Conservation (phyloP, 2,797 vertebrate genomes). For the Florisuga fusca region DNA sequence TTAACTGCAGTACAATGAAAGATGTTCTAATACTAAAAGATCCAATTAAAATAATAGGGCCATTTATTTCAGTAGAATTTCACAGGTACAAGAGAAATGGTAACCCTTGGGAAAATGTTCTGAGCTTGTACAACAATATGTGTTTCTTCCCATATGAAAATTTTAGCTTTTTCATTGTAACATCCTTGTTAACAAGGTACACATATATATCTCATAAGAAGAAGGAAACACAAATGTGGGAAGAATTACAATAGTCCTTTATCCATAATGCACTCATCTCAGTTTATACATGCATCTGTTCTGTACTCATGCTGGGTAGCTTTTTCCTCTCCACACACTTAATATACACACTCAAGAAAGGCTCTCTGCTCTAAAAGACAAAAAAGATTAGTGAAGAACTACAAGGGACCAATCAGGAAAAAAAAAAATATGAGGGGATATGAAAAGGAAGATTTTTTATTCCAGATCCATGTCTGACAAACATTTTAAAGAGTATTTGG, state of each 20-base stretch:
- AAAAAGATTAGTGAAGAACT: neutral
- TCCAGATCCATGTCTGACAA: neutral
- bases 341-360: neutral
- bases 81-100: slow-evolving; percentile 59
- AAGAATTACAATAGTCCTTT: slow-evolving; percentile 58
- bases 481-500: neutral
- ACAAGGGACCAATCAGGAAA: neutral
- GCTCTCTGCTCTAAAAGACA: neutral
- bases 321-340: neutral
- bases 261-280: slow-evolving; percentile 40
- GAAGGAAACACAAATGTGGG: neutral
- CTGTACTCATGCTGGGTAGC: neutral
- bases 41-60: slow-evolving; percentile 75
- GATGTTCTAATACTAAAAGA: slow-evolving; percentile 72
- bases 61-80: slow-evolving; percentile 72
- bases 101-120: slow-evolving; percentile 72
- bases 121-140: slow-evolving; percentile 70
- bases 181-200: slow-evolving; percentile 67
- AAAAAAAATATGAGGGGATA: neutral
- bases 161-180: slow-evolving; percentile 68
- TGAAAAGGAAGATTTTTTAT: neutral
- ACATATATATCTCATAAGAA: slow-evolving; percentile 47
- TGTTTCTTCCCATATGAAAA: slow-evolving; percentile 48
- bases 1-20: slow-evolving; percentile 52
- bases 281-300: neutral